Evolutionary conservation across 2,888 invertebrate species (phyloP).

Genomic region (Rhagium mordax): DNA sequence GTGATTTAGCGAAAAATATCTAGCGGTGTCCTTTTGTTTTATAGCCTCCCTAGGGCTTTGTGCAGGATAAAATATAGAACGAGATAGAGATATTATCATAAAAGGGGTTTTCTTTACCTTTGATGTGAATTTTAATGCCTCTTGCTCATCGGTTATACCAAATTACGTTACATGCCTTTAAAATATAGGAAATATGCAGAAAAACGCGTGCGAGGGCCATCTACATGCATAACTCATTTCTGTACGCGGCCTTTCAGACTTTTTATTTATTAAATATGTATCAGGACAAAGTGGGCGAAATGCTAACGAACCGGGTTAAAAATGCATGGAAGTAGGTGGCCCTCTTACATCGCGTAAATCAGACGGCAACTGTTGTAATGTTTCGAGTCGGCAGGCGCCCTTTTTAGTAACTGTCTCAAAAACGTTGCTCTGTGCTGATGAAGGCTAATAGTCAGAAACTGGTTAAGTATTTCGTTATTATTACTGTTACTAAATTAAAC

Average conservation of each 20-base stretch:
- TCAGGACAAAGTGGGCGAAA: neutral
- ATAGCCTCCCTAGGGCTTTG: constrained; percentile 42
- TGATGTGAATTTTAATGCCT: constrained; percentile 53
- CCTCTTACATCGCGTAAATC: too few species aligned
- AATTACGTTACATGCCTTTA: constrained; percentile 46
- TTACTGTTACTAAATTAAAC: too few species aligned
- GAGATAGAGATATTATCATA: constrained; percentile 46
- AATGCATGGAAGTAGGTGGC: too few species aligned
- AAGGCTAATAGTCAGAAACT: too few species aligned
- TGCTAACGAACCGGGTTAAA: neutral
- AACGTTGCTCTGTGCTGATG: too few species aligned
- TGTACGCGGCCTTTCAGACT: neutral
- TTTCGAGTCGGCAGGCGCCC: too few species aligned
- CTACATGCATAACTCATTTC: neutral
- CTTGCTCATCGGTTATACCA: constrained; percentile 50
- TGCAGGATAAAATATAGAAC: constrained; percentile 46
- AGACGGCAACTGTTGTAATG: too few species aligned
- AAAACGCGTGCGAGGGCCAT: constrained; percentile 12
- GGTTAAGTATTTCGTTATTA: too few species aligned
- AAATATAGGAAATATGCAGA: constrained; percentile 43
- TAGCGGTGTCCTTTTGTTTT: constrained; percentile 45
- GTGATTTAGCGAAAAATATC: constrained; percentile 43
- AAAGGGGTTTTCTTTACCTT: constrained; percentile 53
- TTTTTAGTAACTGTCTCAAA: too few species aligned
- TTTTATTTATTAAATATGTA: neutral